phyloP scores from a whole-genome alignment of 2,797 vertebrate genomes.

The Cheirogaleus major region DNA sequence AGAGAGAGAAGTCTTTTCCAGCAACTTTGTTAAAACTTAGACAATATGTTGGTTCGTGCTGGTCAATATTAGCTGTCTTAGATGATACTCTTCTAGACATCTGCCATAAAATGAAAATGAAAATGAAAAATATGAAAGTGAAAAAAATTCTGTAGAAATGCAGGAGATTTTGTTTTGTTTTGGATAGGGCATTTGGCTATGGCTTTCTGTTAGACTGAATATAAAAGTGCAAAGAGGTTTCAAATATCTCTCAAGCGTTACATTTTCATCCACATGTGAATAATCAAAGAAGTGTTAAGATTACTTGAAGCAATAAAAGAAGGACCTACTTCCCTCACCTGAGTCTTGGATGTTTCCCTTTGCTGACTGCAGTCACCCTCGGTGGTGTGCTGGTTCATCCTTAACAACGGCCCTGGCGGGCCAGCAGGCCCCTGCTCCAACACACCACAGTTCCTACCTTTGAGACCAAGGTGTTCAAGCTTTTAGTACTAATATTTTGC shows the following conservation, averaged over 20 bases:
- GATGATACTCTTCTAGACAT: not conserved
- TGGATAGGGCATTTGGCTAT: not conserved
- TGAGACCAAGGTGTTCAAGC: not conserved
- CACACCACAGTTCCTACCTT: not conserved
- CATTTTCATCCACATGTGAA: not conserved
- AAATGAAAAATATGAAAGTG: not conserved
- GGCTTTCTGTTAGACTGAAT: not conserved
- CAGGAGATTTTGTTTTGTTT: not conserved
- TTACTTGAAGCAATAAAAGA: not conserved
- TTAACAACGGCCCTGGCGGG: not conserved
- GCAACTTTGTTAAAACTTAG: not conserved
- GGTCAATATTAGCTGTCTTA: not conserved
- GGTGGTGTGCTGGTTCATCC: not conserved
- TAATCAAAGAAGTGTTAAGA: slow-evolving; percentile 40
- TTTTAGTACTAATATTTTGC: not conserved
- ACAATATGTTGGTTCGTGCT: not conserved
- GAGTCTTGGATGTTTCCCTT: not conserved
- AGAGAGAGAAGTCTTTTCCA: not conserved
- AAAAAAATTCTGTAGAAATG: not conserved
- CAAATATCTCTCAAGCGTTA: slow-evolving; percentile 16
- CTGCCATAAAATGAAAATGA: not conserved
- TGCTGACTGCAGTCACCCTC: not conserved
- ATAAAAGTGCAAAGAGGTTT: not conserved
- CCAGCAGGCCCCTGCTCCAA: rapidly evolving
- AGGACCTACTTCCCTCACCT: not conserved